phyloP scores from a whole-genome alignment of 1,140 invertebrate species.

The Steinernema feltiae region DNA sequence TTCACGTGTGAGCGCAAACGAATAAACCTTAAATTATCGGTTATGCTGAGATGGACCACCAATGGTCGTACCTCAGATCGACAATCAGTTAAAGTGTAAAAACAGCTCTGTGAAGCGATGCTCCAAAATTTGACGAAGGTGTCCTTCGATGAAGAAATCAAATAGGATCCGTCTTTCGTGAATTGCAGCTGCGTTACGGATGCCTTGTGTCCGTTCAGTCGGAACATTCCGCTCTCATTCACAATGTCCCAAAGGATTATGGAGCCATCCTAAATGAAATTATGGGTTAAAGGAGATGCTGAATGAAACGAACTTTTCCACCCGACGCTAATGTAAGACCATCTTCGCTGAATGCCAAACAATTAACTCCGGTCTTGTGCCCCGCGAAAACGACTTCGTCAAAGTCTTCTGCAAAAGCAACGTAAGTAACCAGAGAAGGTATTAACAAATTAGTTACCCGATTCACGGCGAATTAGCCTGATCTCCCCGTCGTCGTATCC shows the following conservation, averaged over 20 bases:
- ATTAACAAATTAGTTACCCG: conserved; percentile 18
- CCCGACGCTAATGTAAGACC: conserved; percentile 78
- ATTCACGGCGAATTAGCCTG: conserved; percentile 67
- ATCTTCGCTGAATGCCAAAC: conserved; percentile 72
- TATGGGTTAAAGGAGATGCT: not conserved
- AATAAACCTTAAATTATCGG: conserved; percentile 81
- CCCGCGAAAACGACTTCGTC: conserved; percentile 72
- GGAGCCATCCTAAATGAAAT: conserved; percentile 38
- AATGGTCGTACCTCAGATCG: conserved; percentile 61
- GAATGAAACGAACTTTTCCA: conserved; percentile 66
- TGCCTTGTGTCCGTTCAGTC: conserved; percentile 85
- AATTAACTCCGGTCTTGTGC: conserved; percentile 77
- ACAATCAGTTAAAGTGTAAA: conserved; percentile 74
- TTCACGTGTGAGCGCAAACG: conserved; percentile 65
- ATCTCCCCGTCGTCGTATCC: conserved; percentile 85
- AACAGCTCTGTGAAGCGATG: conserved; percentile 85
- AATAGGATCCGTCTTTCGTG: conserved; percentile 67
- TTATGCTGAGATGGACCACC: no score
- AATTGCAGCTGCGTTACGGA: conserved; percentile 80
- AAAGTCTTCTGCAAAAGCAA: conserved; percentile 65
- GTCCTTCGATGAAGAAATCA: conserved; percentile 84
- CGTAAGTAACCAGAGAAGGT: conserved; percentile 51
- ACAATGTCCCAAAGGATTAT: conserved; percentile 91
- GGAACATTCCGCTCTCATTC: conserved; percentile 76
- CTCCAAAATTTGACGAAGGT: conserved; percentile 96